Base-by-base conservation (phyloP, 2,797 vertebrate species). In the Lates japonicus region DNA sequence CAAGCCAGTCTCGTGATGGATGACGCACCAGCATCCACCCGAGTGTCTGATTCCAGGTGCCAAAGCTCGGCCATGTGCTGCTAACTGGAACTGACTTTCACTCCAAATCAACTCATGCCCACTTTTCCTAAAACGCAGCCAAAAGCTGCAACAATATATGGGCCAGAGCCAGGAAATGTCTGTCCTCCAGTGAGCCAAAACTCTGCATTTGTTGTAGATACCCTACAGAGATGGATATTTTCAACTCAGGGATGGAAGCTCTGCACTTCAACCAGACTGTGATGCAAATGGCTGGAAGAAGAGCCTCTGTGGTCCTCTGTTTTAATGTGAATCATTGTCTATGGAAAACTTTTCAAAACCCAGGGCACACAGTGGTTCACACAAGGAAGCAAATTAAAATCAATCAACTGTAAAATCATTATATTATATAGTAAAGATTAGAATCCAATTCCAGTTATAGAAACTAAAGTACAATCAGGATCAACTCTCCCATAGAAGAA, bases 31-130 rank as follows among this genome's bases (percentile, higher is more conserved):
- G 42, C 16, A 25, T 41, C 42, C 3, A 7, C 49, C 20, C 49
- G 10, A 37, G 35, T 20, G 1, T 58, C 35, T 10, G 16, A 31
- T 44, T 83, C 81, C 62, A 67, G 67, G 35, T 17, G 55, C 70
- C 60, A 44, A 22, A 76, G 42, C 65, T 55, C 3, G 58, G 58
- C 63, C 1, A 39, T 4, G 49, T 49, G 54, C 66, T 25, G 41
- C 64, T 61, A 25, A 70, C 59, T 22, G 51, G 51, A 59, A 51
- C 37, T 7, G 25, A 19, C 57, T 66, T n/a, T 61, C 69, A 3
- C 12, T 65, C 1, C 46, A 14, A 22, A 46, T 52, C 8, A 46
- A 29, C 29, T 29, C 39, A 0, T 5, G 37, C 52, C 44, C 39
- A 37, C 33, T 14, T 42, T 29, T 37, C 33, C 48, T 14, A 7